phyloP scores from a whole-genome alignment of 2,797 vertebrate genomes.

The Phalanger gymnotis region DNA sequence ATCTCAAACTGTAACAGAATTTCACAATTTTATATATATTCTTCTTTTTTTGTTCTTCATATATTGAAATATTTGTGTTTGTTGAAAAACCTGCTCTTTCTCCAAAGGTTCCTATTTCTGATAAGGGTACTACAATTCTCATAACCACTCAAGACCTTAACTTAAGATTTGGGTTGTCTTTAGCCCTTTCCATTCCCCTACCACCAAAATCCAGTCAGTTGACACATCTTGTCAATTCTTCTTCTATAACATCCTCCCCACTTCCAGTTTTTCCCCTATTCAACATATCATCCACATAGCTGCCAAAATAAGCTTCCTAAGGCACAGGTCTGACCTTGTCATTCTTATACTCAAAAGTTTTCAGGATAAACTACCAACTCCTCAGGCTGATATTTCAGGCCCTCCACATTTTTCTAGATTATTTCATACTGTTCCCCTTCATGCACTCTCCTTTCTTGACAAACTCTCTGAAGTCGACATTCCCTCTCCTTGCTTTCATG shows the following conservation, averaged over 20 bases:
- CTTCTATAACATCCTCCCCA: background rate
- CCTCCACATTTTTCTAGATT: background rate
- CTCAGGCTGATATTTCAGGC: background rate
- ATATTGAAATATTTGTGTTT: background rate
- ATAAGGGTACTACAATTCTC: background rate
- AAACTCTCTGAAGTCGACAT: background rate
- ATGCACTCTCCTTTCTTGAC: background rate
- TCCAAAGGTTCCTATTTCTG: background rate
- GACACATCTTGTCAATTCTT: background rate
- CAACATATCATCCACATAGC: background rate
- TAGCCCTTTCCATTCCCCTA: no score
- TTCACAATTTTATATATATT: background rate
- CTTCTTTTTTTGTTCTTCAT: background rate
- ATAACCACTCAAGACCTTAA: background rate
- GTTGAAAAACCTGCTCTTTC: background rate
- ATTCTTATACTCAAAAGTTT: background rate
- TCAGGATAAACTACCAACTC: background rate
- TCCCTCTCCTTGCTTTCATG: background rate
- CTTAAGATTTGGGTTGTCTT: background rate
- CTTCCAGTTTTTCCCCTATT: background rate
- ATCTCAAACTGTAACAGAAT: background rate
- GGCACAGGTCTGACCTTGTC: no score
- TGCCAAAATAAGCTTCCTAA: background rate
- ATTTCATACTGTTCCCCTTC: background rate
- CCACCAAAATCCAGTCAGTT: background rate